A percentile compares a stretch with the other conserved stretches of the same genome.
Evolutionary conservation across 2,113 vertebrate genomes (phyloP).

Genomic region (Meles meles): DNA sequence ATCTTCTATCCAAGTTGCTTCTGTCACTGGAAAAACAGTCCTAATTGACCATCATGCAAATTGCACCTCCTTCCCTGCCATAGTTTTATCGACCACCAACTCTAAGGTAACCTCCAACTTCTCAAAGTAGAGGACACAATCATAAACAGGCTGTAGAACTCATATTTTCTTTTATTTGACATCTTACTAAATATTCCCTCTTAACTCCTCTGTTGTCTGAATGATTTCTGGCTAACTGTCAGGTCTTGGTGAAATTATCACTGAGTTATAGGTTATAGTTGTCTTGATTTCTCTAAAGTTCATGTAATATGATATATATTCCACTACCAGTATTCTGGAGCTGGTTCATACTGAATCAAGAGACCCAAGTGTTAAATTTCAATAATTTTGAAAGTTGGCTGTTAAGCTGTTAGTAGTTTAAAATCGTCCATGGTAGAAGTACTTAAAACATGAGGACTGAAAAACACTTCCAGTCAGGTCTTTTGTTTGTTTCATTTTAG

Average conservation of each 20-base stretch:
- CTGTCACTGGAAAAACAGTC: background rate
- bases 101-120: background rate
- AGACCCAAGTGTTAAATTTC: background rate
- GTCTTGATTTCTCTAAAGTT: background rate
- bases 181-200: background rate
- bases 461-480: too few relatives aligned
- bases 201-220: background rate
- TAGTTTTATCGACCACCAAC: background rate
- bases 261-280: background rate
- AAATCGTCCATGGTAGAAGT: too few relatives aligned
- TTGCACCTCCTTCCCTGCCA: background rate
- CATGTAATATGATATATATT: background rate
- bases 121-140: background rate
- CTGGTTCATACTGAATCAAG: background rate
- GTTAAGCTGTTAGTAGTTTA: background rate
- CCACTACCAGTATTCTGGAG: background rate
- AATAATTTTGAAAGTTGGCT: background rate
- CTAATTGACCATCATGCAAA: background rate
- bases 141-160: background rate
- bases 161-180: background rate
- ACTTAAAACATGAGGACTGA: too few relatives aligned
- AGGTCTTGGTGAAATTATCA: background rate
- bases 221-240: background rate
- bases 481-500: too few relatives aligned
- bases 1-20: background rate